These are phyloP conservation scores for Drosophila formosana DNA, from an alignment of 2,888 invertebrate species.

Conservation along the genomic window DNA sequence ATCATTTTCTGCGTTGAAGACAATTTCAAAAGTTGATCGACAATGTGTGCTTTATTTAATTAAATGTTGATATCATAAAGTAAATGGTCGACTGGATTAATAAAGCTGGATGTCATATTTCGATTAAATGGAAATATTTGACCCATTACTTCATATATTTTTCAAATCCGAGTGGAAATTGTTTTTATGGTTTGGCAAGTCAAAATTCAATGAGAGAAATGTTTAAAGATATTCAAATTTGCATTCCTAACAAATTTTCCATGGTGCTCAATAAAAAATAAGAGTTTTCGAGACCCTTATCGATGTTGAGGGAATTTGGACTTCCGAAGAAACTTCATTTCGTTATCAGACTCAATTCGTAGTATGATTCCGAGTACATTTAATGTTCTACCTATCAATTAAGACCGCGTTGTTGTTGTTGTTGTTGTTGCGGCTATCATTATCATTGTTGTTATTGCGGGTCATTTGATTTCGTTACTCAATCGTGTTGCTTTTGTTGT, in stretches of 20 bases:
- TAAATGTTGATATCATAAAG: neutral
- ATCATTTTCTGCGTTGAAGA: neutral
- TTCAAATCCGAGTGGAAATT: neutral
- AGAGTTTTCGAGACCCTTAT: too few relatives aligned
- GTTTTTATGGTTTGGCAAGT: too few relatives aligned
- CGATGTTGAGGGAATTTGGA: neutral
- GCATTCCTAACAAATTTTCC: too few relatives aligned
- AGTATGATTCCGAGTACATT: constrained; percentile 3
- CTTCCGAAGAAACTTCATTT: constrained; percentile 5
- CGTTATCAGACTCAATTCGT: constrained; percentile 25
- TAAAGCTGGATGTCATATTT: neutral
- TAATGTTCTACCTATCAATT: constrained; percentile 38
- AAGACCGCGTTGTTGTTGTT: constrained; percentile 13
- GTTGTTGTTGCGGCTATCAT: constrained; percentile 36
- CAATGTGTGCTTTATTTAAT: neutral
- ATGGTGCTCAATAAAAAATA: too few relatives aligned
- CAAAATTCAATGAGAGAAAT: too few relatives aligned
- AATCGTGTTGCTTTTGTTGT: constrained; percentile 41
- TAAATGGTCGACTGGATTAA: neutral
- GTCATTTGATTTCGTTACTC: constrained; percentile 55
- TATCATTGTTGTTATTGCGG: constrained; percentile 45
- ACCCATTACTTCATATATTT: neutral
- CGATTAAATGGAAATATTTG: neutral
- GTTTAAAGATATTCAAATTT: too few relatives aligned
- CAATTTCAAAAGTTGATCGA: neutral